Base-by-base conservation (phyloP, 2,797 vertebrate species). In the Valencia hispanica region DNA sequence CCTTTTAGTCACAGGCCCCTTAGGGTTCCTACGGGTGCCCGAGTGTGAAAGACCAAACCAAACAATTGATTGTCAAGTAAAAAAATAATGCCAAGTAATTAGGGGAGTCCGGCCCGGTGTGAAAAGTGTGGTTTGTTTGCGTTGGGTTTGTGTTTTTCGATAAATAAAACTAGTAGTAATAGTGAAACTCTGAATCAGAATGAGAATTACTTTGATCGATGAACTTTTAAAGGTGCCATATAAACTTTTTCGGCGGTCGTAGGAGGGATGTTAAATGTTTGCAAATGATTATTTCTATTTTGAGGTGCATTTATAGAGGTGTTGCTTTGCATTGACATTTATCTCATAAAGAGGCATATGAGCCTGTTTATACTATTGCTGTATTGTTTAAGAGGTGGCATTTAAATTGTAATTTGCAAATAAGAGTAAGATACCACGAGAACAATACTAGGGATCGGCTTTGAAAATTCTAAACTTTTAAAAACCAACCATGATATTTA, bases 171-270 rank as follows among this genome's bases (percentile, higher is more conserved):
- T 12, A 1, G 0, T 53, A 92, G 87, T 90, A 86, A 91, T 78
- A 92, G 66, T 92, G 93, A 93, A 93, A 94, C 89, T 89, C 50
- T 91, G 89, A 91, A 86, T 93, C 84, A 91, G 85, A 91, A 66
- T 77, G 80, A 89, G 84, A 91, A 76, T 50, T 12, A 71, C 88
- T 92, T 90, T 92, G 88, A 89, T 88, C 79, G 73, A 69, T 80
- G 85, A 88, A 50, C 73, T 81, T 91, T 88, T 84, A 87, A 87
- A 86, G 89, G 82, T 87, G 86, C 87, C 87, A 86, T 86, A 77
- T 81, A 74, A 89, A 82, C 50, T 73, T 70, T 53, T 66, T 75
- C 39, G 72, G 72, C 22, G 15, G 88, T 90, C 87, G 89, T 91
- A 77, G 88, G 85, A 85, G 80, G 68, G 48, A 12, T 84, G 85